Conservation (phyloP, 2,113 vertebrate species). For the Esox niger region DNA sequence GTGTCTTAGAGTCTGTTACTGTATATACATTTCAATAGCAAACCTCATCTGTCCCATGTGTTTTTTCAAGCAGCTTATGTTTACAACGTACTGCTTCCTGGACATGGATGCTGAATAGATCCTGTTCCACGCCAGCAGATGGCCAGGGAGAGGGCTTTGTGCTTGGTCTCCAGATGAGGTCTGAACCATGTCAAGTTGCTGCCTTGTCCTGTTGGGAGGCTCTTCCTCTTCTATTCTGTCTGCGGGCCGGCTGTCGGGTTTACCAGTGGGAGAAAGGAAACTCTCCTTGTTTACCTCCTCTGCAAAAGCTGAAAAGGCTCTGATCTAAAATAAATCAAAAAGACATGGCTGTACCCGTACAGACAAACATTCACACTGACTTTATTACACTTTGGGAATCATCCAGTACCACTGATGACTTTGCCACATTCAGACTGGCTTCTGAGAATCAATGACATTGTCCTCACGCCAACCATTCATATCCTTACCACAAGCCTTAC, state of each 20-base stretch:
- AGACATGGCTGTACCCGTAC: neutral
- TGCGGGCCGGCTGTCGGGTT: conserved; percentile 35
- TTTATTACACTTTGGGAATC: too few relatives aligned
- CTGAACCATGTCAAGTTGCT: conserved; percentile 32
- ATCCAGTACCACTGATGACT: too few relatives aligned
- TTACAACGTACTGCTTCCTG: conserved; percentile 13
- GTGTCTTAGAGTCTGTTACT: neutral
- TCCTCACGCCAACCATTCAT: too few relatives aligned
- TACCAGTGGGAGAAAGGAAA: conserved; percentile 52
- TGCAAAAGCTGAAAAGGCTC: conserved; percentile 25
- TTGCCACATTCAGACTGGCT: too few relatives aligned
- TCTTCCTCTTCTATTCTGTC: conserved; percentile 43
- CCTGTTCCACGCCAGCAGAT: conserved; percentile 16
- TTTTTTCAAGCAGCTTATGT: conserved; percentile 21
- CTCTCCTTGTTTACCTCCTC: neutral
- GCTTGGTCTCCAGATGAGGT: conserved; percentile 14
- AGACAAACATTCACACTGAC: too few relatives aligned
- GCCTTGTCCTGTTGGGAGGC: conserved; percentile 6
- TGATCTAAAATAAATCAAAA: conserved; percentile 39
- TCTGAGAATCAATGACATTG: too few relatives aligned
- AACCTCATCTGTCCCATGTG: neutral
- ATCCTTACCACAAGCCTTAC: too few relatives aligned
- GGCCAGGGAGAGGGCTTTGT: neutral
- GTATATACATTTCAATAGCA: neutral
- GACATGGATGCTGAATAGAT: conserved; percentile 14